Base-by-base conservation (phyloP, 1,140 invertebrate species). In the Drosophila subpulchrella region DNA sequence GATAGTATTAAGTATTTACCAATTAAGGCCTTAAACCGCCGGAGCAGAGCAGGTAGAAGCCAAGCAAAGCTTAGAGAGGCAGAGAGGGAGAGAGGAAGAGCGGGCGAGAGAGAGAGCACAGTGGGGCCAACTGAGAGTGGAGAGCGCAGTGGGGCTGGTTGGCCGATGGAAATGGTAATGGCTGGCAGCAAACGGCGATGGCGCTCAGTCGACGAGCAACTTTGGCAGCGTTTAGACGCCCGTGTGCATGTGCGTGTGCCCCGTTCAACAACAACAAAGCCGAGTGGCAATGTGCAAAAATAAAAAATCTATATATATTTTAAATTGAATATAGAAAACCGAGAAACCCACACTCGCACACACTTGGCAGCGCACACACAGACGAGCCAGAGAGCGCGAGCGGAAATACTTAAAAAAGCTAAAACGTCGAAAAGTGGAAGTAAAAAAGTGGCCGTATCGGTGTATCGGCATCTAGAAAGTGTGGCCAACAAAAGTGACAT, bases 251-350 rank as follows among this genome's bases (percentile, higher is more conserved):
- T 61, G 48, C 48, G 48, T 75, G 67, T 12, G 41, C 42, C 39
- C 47, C 8, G 27, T 32, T 51, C 55, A 63, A 57, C 51, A 76
- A 61, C 57, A 55, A 50, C 54, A 76, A 76, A 42, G 20, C 53
- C 51, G 50, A 59, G 46, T 66, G 67, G 83, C 83, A 86, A 86
- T 86, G 83, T 88, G 83, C 83, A 89, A 89, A 88, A 89, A 89
- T 88, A 83, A 89, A 82, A 80, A 89, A 83, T 83, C 83, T 88
- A 88, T 79, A 88, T 86, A 86, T 86, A 88, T 88, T 89, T 72
- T 88, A 80, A 88, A 83, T 88, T 89, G 39, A 89, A 83, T 89
- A 74, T 74, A 84, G 65, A 75, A 68, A 83, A 66, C 73, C 63
- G 56, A 82, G 76, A 63, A 63, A 75, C 63, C 74, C 46, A 78